Evolutionary conservation across 2,797 vertebrate genomes (phyloP), one percentile per base, ranked within the genome.

Genomic region (Pelobates cultripes): DNA sequence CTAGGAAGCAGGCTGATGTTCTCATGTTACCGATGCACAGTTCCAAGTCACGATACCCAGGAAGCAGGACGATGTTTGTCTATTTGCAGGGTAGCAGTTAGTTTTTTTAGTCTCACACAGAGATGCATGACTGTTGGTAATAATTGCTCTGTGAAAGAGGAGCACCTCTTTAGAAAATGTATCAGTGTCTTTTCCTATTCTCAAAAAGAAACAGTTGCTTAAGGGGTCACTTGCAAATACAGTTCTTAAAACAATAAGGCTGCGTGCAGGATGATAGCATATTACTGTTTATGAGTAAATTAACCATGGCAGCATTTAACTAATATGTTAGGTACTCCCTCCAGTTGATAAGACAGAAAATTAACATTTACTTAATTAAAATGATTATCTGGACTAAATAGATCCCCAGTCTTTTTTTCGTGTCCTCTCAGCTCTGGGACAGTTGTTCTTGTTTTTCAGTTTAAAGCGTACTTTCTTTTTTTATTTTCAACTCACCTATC

Each of bases 101-200:
- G 61, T 45, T 80, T 67, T 68, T 67, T 80, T 73, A 67, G 41
- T 55, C 70, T 80, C 78, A 80, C 72, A 74, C 78, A 43, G 78
- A 74, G 78, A 67, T 80, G 78, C 63, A 73, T 74, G 78, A 53
- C 57, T 68, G 78, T 80, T 61, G 67, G 61, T 74, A 74, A 80
- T 57, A 80, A 80, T 73, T 73, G 71, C 70, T 73, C 72, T 80
- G 70, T 80, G 78, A 67, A 68, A 60, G 73, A 43, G 28, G 15
- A 28, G 61, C 61, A 64, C 70, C n/a, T 67, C 70, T 45, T 28
- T 28, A 28, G 60, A 17, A 77, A 61, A 68, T 42, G 60, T 60
- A 82, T 63, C 70, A 70, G 53, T 57, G 28, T 82, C 41, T 17
- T 10, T 55, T 74, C 66, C 17, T 41, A 13, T 5, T 41, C 47